These are phyloP conservation scores for Chymomyza amoena DNA, from an alignment of 2,888 invertebrate genomes.

Conservation along the genomic window DNA sequence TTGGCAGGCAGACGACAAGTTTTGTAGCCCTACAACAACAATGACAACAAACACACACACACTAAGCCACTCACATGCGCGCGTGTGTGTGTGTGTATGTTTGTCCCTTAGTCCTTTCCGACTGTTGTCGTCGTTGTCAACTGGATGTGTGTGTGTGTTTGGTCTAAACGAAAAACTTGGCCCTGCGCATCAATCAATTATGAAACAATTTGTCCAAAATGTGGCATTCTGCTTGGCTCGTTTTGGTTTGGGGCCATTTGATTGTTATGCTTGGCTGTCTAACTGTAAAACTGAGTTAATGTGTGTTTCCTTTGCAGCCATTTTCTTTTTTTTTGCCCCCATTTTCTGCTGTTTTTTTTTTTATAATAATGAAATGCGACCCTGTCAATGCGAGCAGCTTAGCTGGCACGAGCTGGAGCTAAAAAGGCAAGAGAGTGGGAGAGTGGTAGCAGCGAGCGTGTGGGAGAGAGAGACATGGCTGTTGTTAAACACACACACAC, in stretches of 20 bases:
- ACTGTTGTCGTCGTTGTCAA: not conserved
- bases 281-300: slow-evolving; percentile 54
- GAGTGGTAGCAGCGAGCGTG: no score
- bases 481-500: no score
- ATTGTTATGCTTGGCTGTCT: not conserved
- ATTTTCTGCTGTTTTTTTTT: not conserved
- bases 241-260: not conserved
- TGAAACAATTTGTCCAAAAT: slow-evolving; percentile 67
- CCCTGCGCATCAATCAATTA: slow-evolving; percentile 64
- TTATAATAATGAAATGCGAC: not conserved
- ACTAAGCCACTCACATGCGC: slow-evolving; percentile 5
- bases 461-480: not conserved
- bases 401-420: not conserved
- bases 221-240: slow-evolving; percentile 21
- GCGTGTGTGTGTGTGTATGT: slow-evolving; percentile 9
- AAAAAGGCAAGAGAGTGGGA: not conserved
- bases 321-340: not conserved
- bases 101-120: not conserved
- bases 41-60: not conserved
- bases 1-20: slow-evolving; percentile 47
- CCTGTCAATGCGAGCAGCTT: not conserved
- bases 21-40: not conserved
- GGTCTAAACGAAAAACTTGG: slow-evolving; percentile 1
- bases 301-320: slow-evolving; percentile 35
- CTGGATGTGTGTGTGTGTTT: slow-evolving; percentile 9